A percentile compares a stretch with the other conserved stretches of the same genome.
These are phyloP conservation scores for Australoheros facetus DNA, from an alignment of 2,797 vertebrate species.

Conservation along the genomic window DNA sequence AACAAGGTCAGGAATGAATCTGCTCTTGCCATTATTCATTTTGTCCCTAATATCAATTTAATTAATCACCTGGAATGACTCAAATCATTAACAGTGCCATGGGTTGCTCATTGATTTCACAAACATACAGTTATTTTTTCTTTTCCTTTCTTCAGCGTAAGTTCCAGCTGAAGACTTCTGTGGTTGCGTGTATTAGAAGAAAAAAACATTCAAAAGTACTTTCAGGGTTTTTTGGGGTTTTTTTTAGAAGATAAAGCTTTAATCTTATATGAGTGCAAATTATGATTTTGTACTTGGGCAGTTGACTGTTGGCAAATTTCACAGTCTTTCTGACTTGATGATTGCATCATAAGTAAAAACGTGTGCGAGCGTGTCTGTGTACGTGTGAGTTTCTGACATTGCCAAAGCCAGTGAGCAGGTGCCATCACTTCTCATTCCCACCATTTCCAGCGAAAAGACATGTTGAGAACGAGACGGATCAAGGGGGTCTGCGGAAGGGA, in stretches of 20 bases:
- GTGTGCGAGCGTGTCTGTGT: constrained; percentile 44
- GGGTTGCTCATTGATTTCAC: constrained; percentile 53
- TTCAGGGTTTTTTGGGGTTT: not conserved
- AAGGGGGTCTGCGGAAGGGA: constrained; percentile 62
- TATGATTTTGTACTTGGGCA: constrained; percentile 33
- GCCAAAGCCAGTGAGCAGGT: constrained; percentile 75
- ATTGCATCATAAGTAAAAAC: constrained; percentile 71
- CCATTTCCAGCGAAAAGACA: constrained; percentile 68
- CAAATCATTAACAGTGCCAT: constrained; percentile 74
- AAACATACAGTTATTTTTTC: constrained; percentile 31
- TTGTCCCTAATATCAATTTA: constrained; percentile 81
- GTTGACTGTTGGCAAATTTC: constrained; percentile 58
- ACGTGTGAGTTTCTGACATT: constrained; percentile 63
- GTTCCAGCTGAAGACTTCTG: not conserved
- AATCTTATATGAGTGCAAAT: constrained; percentile 24
- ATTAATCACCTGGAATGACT: constrained; percentile 79
- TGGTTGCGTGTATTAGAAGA: constrained; percentile 1
- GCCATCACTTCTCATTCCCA: constrained; percentile 77
- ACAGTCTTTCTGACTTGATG: constrained; percentile 66
- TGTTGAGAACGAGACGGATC: constrained; percentile 64
- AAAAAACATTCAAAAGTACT: not conserved
- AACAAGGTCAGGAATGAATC: constrained; percentile 85
- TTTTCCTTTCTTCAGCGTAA: not conserved
- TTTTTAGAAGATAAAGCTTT: constrained; percentile 1
- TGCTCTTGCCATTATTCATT: constrained; percentile 81